Evolutionary conservation across 2,113 vertebrate species (phyloP).

Genomic region (Cephalophus harveyi): DNA sequence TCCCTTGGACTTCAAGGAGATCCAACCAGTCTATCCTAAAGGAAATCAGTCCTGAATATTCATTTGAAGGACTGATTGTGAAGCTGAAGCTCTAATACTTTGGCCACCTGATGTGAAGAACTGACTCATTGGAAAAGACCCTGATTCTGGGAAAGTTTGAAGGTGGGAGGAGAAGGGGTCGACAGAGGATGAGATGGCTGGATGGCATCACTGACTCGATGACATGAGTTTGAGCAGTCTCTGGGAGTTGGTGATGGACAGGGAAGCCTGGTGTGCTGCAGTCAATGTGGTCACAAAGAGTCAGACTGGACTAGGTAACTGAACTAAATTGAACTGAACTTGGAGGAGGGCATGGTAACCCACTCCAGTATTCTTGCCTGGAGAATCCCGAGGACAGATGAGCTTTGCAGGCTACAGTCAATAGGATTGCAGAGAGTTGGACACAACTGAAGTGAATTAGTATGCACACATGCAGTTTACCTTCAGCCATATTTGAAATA

Average conservation of each 20-base stretch:
- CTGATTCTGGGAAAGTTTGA: too few relatives aligned
- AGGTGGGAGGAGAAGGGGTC: too few relatives aligned
- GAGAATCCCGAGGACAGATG: neutral
- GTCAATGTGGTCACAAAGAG: neutral
- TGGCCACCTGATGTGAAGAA: too few relatives aligned
- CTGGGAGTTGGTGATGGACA: neutral
- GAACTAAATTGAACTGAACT: neutral
- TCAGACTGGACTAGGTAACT: neutral
- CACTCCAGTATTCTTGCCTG: neutral
- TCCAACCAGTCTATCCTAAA: too few relatives aligned
- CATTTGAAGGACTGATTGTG: too few relatives aligned
- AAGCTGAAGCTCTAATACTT: too few relatives aligned
- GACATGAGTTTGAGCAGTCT: neutral
- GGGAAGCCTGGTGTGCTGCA: neutral
- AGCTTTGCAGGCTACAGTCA: neutral
- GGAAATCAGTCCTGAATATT: too few relatives aligned
- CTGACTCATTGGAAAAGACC: neutral
- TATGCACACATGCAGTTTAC: neutral
- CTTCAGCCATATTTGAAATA: neutral
- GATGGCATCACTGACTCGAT: neutral
- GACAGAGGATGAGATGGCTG: neutral
- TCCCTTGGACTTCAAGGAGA: too few relatives aligned
- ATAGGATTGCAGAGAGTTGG: neutral
- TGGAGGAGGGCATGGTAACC: neutral
- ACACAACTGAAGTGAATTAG: rapidly evolving